Conservation (phyloP, 2,113 vertebrate genomes). For the Ranitomeya imitator region DNA sequence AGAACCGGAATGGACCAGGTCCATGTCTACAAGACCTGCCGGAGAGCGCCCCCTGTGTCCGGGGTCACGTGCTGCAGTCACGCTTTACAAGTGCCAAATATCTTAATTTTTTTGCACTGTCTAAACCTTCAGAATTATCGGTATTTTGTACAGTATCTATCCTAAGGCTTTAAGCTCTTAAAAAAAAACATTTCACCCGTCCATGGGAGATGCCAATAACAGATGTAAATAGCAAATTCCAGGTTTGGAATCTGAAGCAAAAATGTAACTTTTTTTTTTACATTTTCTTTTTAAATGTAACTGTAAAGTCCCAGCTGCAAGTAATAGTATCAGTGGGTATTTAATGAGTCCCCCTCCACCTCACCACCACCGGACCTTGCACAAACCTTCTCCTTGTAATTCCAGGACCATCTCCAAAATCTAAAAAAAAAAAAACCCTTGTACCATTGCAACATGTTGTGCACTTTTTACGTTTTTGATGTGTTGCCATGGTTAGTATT, state of each 20-base stretch:
- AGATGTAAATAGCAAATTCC: not conserved
- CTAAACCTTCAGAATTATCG: constrained; percentile 10
- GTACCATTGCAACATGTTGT: not conserved
- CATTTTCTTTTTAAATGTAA: not conserved
- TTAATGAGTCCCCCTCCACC: not conserved
- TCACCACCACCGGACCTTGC: not conserved
- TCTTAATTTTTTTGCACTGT: constrained; percentile 33
- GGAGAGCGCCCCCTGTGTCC: not conserved
- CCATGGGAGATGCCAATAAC: not conserved
- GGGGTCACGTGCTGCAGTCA: not conserved
- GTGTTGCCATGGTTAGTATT: constrained; percentile 29
- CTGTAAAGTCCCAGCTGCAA: not conserved
- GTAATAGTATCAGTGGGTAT: not conserved
- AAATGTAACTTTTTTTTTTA: not conserved
- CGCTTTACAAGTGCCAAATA: constrained; percentile 49
- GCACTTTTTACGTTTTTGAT: constrained; percentile 29
- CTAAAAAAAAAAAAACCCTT: constrained; percentile 14
- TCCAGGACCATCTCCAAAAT: constrained; percentile 24
- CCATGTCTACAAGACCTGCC: not conserved
- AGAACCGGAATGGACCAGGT: constrained; percentile 46
- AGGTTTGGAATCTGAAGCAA: not conserved
- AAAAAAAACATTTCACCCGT: not conserved
- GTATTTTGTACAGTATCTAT: constrained; percentile 10
- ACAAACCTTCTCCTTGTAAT: constrained; percentile 18
- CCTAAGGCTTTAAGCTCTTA: not conserved